Evolutionary conservation across 1,140 invertebrate species (phyloP).

Genomic region (Drosophila pseudoobscura): DNA sequence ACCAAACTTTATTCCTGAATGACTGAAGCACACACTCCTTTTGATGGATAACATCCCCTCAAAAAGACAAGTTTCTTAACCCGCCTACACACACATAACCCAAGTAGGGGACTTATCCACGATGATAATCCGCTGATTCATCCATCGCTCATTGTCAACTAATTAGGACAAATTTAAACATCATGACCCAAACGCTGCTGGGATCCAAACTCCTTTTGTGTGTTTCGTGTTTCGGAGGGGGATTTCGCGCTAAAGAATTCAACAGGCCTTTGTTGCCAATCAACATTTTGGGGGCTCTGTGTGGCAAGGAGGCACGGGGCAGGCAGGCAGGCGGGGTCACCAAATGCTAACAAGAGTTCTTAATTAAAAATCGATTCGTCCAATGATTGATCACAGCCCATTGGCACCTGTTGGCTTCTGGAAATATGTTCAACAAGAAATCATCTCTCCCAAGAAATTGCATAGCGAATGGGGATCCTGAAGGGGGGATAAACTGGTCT

Average conservation of each 20-base stretch:
- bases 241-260: constrained; percentile 58
- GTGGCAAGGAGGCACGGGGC: constrained; percentile 16
- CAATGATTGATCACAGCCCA: constrained; percentile 82
- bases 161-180: constrained; percentile 83
- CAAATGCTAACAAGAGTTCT: constrained; percentile 83
- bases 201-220: constrained; percentile 49
- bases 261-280: constrained; percentile 72
- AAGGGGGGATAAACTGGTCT: constrained; percentile 73
- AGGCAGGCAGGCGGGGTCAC: constrained; percentile 25
- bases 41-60: constrained; percentile 1
- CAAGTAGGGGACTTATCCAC: not conserved
- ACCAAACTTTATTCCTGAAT: not conserved
- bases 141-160: constrained; percentile 74
- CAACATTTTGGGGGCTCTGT: constrained; percentile 27
- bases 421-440: constrained; percentile 82
- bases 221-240: constrained; percentile 13
- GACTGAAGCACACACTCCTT: constrained; percentile 1
- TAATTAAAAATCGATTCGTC: constrained; percentile 82
- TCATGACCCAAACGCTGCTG: constrained; percentile 51
- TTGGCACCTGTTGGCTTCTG: constrained; percentile 83
- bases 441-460: constrained; percentile 48
- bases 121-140: constrained; percentile 61
- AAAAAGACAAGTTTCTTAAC: not conserved
- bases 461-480: constrained; percentile 2
- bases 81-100: constrained; percentile 11